Base-by-base conservation (phyloP, 2,113 vertebrate species). In the Boleophthalmus pectinirostris region DNA sequence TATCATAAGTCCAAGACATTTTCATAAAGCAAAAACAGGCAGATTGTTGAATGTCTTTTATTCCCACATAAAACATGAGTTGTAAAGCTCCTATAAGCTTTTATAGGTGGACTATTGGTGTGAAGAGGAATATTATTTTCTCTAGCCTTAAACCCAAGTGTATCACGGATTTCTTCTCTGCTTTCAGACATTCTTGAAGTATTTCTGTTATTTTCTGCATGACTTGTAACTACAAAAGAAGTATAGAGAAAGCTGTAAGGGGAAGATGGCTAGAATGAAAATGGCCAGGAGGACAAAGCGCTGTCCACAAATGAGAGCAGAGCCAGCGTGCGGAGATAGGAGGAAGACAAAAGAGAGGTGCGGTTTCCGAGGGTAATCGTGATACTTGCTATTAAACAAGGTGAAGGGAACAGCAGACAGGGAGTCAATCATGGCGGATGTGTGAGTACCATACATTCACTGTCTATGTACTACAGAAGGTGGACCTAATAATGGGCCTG, bases 401-500 rank as follows among this genome's bases (percentile, higher is more conserved):
- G 70, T 77, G 74, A 70, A 75, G 78, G 68, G 68, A 76, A 84
- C 76, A 75, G 75, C 51, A 80, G 72, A 70, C 45, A 1, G 21
- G 35, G 70, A 82, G 66, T 85, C 73, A 79, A 43, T 86, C 80
- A 72, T 70, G 63, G 72, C 63, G 15, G 61, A 58, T 53, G 81
- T 53, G 77, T 75, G 72, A 66, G 68, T 38, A 63, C 53, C 53
- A 74, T 54, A 72, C 81, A 69, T 82, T 81, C 68, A 33, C 66
- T 72, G 54, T 75, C 43, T 75, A 85, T 66, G 64, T 61, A 29
- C 73, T 85, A 85, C 80, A 69, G 79, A 72, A 69, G 29, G 29
- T 29, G 63, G 60, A 81, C 65, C 74, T 84, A 77, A 87, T 86
- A 79, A 86, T 81, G 81, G 58, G 74, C 71, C 78, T 76, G 72